phyloP scores from a whole-genome alignment of 2,113 vertebrate species.

The Dipodomys ordii region DNA sequence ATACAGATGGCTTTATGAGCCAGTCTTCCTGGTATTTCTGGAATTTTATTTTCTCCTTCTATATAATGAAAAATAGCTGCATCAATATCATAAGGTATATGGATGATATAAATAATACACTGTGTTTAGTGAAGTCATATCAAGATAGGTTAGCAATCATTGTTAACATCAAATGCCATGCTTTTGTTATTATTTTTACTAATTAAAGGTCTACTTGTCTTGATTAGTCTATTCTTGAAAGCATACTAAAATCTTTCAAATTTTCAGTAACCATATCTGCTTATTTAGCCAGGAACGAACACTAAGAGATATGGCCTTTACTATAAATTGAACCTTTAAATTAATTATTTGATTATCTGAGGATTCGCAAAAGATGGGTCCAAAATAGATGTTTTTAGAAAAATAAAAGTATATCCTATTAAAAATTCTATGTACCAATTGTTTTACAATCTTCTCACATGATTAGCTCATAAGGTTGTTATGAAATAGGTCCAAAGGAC shows the following conservation, averaged over 20 bases:
- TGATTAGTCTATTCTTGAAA: not conserved
- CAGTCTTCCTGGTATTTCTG: no score
- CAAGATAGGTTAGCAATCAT: not conserved
- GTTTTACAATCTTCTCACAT: not conserved
- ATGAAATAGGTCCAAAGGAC: not conserved
- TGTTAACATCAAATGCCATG: not conserved
- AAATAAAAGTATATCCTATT: no score
- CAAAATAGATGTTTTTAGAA: not conserved
- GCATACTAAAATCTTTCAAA: constrained; percentile 8
- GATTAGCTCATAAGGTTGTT: not conserved
- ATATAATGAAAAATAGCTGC: not conserved
- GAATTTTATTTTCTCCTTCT: not conserved
- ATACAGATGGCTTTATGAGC: no score
- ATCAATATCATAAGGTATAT: not conserved
- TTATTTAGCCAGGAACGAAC: not conserved
- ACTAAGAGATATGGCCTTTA: not conserved
- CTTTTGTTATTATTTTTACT: not conserved
- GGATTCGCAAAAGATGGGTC: not conserved
- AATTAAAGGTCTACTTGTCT: constrained; percentile 6
- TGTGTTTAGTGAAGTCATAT: not conserved
- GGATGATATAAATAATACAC: not conserved
- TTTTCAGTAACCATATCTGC: not conserved
- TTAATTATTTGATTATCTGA: not conserved
- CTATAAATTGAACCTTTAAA: not conserved
- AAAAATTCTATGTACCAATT: no score